Base-by-base conservation (phyloP, 2,797 vertebrate species). In the Cyclopterus lumpus region DNA sequence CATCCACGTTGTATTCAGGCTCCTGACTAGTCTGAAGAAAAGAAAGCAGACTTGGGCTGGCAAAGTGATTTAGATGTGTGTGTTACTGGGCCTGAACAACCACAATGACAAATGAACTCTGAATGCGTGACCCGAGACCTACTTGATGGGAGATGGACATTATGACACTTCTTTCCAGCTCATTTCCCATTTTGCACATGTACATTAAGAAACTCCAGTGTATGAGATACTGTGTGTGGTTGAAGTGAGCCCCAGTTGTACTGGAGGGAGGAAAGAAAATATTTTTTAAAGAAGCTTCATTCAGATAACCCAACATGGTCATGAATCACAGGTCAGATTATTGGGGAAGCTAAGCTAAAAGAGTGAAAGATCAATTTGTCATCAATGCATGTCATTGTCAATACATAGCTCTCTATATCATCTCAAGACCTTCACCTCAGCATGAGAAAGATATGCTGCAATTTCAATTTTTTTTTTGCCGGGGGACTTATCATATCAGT, bases 331-430 rank as follows among this genome's bases (percentile, higher is more conserved):
- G 54, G 42, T 62, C 24, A 51, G 61, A 38, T 51, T 78, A 87
- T 18, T 40, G 48, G 42, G 65, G 28, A 70, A 58, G 69, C 72
- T 46, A 61, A 76, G 80, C 85, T 75, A 66, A 75, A 71, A 68
- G 73, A 72, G 73, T 77, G 76, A 83, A 85, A 87, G 88, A 92
- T 87, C 77, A 60, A 87, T 91, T 79, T 79, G 63, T 89, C 78
- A 86, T 88, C 73, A 81, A 55, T 71, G 77, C 49, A 60, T 61
- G 79, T 48, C 71, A 67, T 63, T 71, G 74, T 80, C 81, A 89
- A 85, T 89, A 82, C 86, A 66, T 64, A 73, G 26, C 7, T 86
- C 71, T 64, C 77, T 90, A 78, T 11, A 78, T 91, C 83, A 90
- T 83, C 71, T 67, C 49, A 61, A 77, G 53, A 71, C 67, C 60